Conservation (phyloP, 2,888 invertebrate genomes). For the Pollenia amentaria region DNA sequence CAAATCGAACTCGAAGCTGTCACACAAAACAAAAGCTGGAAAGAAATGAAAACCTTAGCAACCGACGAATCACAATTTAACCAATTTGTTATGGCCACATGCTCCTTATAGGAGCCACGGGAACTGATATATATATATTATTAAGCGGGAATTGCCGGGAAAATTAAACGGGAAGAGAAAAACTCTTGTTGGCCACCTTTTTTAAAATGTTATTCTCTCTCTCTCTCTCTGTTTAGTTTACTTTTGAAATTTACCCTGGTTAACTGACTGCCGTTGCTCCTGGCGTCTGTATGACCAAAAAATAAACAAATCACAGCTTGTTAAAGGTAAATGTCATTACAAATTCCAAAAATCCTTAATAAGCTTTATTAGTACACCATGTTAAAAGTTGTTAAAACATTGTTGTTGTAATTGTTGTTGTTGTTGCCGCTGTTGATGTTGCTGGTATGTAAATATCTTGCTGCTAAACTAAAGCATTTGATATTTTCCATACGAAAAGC, state of each 20-base stretch:
- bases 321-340: slow-evolving; percentile 73
- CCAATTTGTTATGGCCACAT: too few species aligned
- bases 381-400: slow-evolving; percentile 59
- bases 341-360: slow-evolving; percentile 70
- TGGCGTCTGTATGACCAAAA: slow-evolving; percentile 65
- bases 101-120: too few species aligned
- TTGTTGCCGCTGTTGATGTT: slow-evolving; percentile 21
- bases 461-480: slow-evolving; percentile 59
- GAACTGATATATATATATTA: too few species aligned
- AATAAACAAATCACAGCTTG: slow-evolving; percentile 71
- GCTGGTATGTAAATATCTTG: slow-evolving; percentile 62
- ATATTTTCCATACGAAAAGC: slow-evolving; percentile 39
- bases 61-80: too few species aligned
- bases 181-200: neutral
- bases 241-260: slow-evolving; percentile 45
- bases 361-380: slow-evolving; percentile 71
- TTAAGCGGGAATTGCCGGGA: neutral
- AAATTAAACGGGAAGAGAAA: neutral
- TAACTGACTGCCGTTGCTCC: slow-evolving; percentile 22
- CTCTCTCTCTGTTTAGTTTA: slow-evolving; percentile 5
- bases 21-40: too few species aligned
- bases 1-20: too few species aligned
- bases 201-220: neutral
- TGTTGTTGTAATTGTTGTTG: neutral
- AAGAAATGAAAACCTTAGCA: too few species aligned